These are phyloP conservation scores for Gryon sp. DNA, from an alignment of 1,140 invertebrate species.

Conservation along the genomic window DNA sequence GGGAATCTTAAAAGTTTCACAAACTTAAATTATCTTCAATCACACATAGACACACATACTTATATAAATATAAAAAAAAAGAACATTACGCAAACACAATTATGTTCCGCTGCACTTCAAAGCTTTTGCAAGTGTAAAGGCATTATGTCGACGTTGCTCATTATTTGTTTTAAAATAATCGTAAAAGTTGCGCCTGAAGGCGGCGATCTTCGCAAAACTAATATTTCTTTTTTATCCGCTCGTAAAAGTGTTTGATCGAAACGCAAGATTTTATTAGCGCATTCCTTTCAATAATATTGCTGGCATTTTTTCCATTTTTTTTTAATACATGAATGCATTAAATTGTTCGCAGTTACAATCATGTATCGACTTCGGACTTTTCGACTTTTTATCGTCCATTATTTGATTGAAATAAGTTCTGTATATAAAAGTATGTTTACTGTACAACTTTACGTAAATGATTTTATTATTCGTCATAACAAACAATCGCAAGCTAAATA, in stretches of 20 bases:
- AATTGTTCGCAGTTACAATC: not conserved
- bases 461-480: not conserved
- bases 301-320: too few species aligned
- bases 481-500: too few species aligned
- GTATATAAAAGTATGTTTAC: not conserved
- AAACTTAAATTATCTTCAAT: conserved; percentile 41
- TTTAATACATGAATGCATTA: conserved; percentile 9
- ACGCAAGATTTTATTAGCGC: conserved; percentile 1
- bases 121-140: conserved; percentile 13
- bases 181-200: conserved; percentile 2
- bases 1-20: conserved; percentile 36
- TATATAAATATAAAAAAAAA: conserved; percentile 19
- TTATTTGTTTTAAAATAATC: conserved; percentile 44
- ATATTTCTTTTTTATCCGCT: too few species aligned
- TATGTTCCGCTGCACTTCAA: conserved; percentile 22
- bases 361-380: not conserved
- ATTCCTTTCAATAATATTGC: not conserved
- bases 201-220: not conserved
- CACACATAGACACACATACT: too few species aligned
- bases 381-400: not conserved
- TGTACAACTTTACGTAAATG: not conserved
- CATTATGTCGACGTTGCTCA: conserved; percentile 25
- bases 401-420: not conserved
- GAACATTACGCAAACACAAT: conserved; percentile 15
- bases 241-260: conserved; percentile 3